Conservation (phyloP, 2,888 invertebrate genomes). For the Andrena dorsata region DNA sequence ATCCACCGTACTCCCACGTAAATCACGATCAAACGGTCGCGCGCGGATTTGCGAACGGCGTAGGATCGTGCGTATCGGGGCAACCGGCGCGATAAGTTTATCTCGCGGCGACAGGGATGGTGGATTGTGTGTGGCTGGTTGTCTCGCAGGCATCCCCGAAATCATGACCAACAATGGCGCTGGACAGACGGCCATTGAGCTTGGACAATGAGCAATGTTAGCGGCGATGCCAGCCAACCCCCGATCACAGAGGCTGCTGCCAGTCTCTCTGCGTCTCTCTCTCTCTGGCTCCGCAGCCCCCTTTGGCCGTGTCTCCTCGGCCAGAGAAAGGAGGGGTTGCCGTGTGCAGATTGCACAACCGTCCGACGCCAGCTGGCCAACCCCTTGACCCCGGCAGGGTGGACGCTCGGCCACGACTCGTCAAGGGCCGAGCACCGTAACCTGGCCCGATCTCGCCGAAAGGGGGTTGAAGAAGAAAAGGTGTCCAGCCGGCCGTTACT, state of each 20-base stretch:
- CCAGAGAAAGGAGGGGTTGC: slow-evolving; percentile 66
- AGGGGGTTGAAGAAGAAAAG: slow-evolving; percentile 72
- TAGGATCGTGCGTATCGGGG: slow-evolving; percentile 37
- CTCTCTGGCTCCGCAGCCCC: slow-evolving; percentile 39
- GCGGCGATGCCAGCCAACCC: slow-evolving; percentile 64
- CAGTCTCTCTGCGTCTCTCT: slow-evolving; percentile 42
- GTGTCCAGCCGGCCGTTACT: slow-evolving; percentile 71
- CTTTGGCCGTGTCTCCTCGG: slow-evolving; percentile 28
- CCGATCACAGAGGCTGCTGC: slow-evolving; percentile 49
- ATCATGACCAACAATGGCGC: slow-evolving; percentile 74
- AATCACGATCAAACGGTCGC: slow-evolving; percentile 60
- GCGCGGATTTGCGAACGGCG: slow-evolving; percentile 22
- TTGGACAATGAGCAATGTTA: slow-evolving; percentile 73
- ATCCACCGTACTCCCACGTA: slow-evolving; percentile 39
- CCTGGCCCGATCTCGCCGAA: slow-evolving; percentile 63
- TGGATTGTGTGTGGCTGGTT: slow-evolving; percentile 9
- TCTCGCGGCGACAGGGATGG: slow-evolving; percentile 44
- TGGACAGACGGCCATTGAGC: slow-evolving; percentile 77
- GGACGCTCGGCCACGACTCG: slow-evolving; percentile 67
- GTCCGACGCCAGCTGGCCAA: slow-evolving; percentile 84
- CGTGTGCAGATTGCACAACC: slow-evolving; percentile 82
- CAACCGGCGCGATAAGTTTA: slow-evolving; percentile 60
- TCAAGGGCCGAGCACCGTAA: slow-evolving; percentile 63
- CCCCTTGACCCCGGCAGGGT: slow-evolving; percentile 83
- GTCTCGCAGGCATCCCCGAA: slow-evolving; percentile 61